Percentiles rank a stretch among this genome's conserved stretches.
Evolutionary conservation across 2,888 invertebrate species (phyloP).

Genomic region (Laothoe populi): DNA sequence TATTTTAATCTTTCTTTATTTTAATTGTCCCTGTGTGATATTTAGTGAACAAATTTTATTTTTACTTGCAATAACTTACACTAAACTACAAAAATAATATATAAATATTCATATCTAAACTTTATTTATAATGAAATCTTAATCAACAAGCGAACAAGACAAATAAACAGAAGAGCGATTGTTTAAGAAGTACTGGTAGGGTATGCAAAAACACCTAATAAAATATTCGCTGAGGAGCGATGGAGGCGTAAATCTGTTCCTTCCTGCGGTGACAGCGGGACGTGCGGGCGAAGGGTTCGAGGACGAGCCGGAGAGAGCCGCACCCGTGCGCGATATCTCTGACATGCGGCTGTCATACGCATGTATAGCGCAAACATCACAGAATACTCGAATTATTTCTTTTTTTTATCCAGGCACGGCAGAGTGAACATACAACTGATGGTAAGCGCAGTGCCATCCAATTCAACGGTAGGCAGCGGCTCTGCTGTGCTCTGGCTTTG

Average conservation of each 20-base stretch:
- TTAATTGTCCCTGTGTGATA: too few species aligned
- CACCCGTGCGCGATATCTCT: conserved; percentile 4
- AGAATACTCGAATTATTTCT: conserved; percentile 2
- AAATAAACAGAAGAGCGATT: neutral
- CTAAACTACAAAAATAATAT: too few species aligned
- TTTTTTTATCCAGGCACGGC: too few species aligned
- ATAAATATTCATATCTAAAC: neutral
- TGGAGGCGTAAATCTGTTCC: conserved; percentile 19
- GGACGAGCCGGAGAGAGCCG: too few species aligned
- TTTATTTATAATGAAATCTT: neutral
- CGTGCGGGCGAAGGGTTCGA: neutral
- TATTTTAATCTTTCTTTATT: too few species aligned
- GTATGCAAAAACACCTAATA: conserved; percentile 12
- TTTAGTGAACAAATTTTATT: too few species aligned
- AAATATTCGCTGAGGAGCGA: conserved; percentile 19
- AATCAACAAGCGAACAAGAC: neutral
- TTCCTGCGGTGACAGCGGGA: conserved; percentile 10
- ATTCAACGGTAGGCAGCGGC: too few species aligned
- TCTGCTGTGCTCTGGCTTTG: too few species aligned
- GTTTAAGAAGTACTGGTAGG: neutral
- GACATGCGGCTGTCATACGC: neutral
- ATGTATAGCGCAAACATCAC: neutral
- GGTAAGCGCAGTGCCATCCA: too few species aligned
- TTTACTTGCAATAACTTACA: too few species aligned
- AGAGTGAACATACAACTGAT: too few species aligned